phyloP scores from a whole-genome alignment of 2,113 vertebrate species.

The Ciconia boyciana region DNA sequence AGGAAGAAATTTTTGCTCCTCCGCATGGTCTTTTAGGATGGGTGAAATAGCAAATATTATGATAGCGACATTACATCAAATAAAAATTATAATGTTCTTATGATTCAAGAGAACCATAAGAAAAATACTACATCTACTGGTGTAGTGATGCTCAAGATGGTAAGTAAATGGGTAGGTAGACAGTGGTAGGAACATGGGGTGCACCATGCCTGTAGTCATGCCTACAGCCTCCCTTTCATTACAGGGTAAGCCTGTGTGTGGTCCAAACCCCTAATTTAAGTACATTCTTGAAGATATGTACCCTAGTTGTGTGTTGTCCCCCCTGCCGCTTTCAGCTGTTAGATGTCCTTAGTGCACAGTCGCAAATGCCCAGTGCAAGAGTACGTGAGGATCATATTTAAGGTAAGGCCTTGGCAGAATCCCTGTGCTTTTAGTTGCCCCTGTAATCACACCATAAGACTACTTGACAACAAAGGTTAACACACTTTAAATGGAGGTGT shows the following conservation, averaged over 20 bases:
- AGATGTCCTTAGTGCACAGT: neutral
- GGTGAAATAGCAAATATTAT: neutral
- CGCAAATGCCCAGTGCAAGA: neutral
- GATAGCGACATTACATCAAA: neutral
- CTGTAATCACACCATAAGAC: neutral
- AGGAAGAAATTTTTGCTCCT: neutral
- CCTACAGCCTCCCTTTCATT: neutral
- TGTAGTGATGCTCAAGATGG: neutral
- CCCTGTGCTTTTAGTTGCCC: neutral
- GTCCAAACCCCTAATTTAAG: neutral
- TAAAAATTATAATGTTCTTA: neutral
- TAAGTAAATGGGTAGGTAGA: neutral
- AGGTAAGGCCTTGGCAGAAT: neutral
- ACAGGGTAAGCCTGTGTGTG: neutral
- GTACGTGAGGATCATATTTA: neutral
- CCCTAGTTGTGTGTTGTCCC: neutral
- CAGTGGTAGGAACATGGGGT: neutral
- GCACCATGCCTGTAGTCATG: neutral
- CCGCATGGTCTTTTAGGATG: neutral
- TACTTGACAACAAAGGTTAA: neutral
- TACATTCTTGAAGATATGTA: neutral
- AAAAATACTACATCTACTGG: neutral
- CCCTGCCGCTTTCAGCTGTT: neutral
- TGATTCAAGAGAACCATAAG: neutral
- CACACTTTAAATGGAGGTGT: neutral